These are phyloP conservation scores for Diplazon laetatorius DNA, from an alignment of 2,888 invertebrate genomes.

Conservation along the genomic window DNA sequence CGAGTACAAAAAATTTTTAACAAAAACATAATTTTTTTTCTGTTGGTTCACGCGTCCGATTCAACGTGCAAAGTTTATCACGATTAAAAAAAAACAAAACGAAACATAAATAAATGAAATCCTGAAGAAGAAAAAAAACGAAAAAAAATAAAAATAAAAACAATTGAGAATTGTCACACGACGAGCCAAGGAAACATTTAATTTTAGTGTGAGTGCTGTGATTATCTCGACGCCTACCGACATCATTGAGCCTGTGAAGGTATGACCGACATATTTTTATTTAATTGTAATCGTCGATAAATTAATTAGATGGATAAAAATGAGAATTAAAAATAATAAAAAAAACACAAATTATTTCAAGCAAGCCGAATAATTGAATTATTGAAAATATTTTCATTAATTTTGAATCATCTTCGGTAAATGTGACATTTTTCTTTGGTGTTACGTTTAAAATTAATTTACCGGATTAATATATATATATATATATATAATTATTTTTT, in stretches of 20 bases:
- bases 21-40: background rate
- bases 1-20: background rate
- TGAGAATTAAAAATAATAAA: no score
- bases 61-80: conserved; percentile 22
- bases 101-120: no score
- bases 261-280: conserved; percentile 31
- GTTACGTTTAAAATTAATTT: conserved; percentile 1
- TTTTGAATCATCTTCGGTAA: background rate
- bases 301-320: conserved; percentile 2
- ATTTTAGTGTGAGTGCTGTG: conserved; percentile 55
- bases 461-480: no score
- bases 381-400: background rate
- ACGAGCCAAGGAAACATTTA: conserved; percentile 49
- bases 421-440: background rate
- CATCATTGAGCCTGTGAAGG: conserved; percentile 36
- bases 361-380: no score
- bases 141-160: background rate
- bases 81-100: background rate
- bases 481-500: no score
- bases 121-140: no score
- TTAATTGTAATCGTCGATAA: background rate
- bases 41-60: background rate
- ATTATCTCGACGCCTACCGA: conserved; percentile 27
- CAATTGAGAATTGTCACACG: no score
- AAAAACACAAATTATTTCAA: background rate